A percentile compares a stretch with the other conserved stretches of the same genome.
These are phyloP conservation scores for Hypomecis punctinalis DNA, from an alignment of 2,888 invertebrate genomes.

Conservation along the genomic window DNA sequence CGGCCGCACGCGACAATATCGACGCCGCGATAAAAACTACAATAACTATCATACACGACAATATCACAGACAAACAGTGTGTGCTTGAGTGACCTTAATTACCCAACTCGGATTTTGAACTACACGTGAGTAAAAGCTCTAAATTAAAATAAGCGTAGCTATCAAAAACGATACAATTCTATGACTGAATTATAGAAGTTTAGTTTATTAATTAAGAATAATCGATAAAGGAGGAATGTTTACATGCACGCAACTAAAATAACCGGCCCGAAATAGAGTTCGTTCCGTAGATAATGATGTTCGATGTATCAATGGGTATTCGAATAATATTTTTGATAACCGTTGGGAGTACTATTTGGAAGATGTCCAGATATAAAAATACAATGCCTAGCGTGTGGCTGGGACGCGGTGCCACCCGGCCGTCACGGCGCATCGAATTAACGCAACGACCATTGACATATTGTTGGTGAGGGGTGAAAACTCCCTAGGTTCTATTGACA, in stretches of 20 bases:
- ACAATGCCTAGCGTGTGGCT: conserved; percentile 71
- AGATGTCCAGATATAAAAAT: conserved; percentile 80
- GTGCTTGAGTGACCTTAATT: conserved; percentile 37
- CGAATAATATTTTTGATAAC: conserved; percentile 63
- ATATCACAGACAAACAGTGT: conserved; percentile 31
- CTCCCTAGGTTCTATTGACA: no score
- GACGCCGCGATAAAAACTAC: conserved; percentile 17
- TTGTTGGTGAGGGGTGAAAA: no score
- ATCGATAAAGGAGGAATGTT: conserved; percentile 27
- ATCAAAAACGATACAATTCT: conserved; percentile 9
- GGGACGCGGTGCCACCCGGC: conserved; percentile 66
- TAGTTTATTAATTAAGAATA: conserved; percentile 22
- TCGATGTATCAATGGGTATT: conserved; percentile 43
- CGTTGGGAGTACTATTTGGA: conserved; percentile 78
- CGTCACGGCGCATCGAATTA: conserved; percentile 30
- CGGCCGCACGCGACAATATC: conserved; percentile 30
- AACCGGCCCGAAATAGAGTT: conserved; percentile 35
- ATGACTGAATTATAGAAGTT: conserved; percentile 17
- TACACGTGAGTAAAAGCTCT: conserved; percentile 32
- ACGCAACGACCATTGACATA: background rate
- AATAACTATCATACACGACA: conserved; percentile 24
- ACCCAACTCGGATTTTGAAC: conserved; percentile 33
- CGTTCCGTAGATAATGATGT: conserved; percentile 38
- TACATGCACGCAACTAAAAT: conserved; percentile 37
- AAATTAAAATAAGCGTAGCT: background rate